Conservation (phyloP, 2,888 invertebrate species). For the Nymphalis c-album region DNA sequence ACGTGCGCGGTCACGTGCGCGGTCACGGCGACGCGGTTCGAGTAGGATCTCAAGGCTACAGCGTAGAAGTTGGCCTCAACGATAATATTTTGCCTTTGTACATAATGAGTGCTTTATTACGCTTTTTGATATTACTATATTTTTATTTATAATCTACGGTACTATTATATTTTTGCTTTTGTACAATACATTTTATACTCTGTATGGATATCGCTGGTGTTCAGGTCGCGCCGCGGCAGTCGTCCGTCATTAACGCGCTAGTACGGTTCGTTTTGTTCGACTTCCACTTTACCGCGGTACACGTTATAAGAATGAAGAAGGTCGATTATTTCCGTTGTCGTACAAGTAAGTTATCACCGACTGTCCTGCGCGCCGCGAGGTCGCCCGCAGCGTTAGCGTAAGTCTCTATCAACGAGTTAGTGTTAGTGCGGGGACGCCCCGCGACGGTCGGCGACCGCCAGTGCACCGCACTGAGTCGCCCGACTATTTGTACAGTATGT, state of each 20-base stretch:
- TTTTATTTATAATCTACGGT: constrained; percentile 53
- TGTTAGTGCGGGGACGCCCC: constrained; percentile 48
- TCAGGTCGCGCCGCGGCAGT: constrained; percentile 30
- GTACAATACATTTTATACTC: constrained; percentile 43
- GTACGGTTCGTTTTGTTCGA: not conserved
- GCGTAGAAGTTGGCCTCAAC: constrained; percentile 29
- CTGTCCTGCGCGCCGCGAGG: not conserved
- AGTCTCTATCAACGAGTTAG: constrained; percentile 79
- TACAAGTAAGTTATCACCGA: too few relatives aligned
- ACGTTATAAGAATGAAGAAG: too few relatives aligned
- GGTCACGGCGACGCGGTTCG: not conserved
- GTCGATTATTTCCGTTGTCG: too few relatives aligned
- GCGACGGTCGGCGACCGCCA: constrained; percentile 48
- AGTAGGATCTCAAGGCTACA: not conserved
- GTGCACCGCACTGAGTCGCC: constrained; percentile 67
- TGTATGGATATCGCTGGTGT: constrained; percentile 11
- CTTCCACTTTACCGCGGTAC: not conserved
- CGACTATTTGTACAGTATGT: constrained; percentile 78
- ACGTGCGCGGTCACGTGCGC: not conserved
- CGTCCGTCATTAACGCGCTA: constrained; percentile 5
- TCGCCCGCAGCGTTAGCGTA: constrained; percentile 47
- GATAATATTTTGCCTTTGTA: constrained; percentile 52
- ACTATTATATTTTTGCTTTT: constrained; percentile 60
- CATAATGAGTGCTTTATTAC: constrained; percentile 76
- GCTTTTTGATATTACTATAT: constrained; percentile 70